Evolutionary conservation across 2,888 invertebrate species (phyloP).

Genomic region (Epinotia brunnichana): DNA sequence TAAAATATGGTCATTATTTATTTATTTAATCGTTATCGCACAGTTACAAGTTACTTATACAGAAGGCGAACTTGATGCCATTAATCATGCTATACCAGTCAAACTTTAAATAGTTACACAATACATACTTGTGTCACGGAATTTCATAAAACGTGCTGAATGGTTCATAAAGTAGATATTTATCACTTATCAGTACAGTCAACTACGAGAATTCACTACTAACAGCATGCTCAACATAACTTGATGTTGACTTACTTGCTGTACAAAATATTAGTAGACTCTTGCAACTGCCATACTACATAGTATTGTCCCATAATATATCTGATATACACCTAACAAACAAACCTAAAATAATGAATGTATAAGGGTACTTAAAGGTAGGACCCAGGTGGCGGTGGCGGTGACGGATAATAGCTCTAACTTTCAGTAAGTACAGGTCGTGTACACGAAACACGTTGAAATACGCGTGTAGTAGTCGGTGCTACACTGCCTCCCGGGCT

Average conservation of each 20-base stretch:
- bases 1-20: no score
- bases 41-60: no score
- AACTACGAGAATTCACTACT: no score
- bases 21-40: no score
- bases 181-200: not conserved
- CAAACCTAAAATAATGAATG: not conserved
- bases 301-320: not conserved
- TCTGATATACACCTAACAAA: not conserved
- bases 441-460: not conserved
- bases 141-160: not conserved
- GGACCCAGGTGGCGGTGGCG: not conserved
- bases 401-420: not conserved
- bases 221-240: no score
- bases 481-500: not conserved
- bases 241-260: no score
- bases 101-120: no score
- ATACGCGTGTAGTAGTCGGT: not conserved
- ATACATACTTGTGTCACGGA: no score
- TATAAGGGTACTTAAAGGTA: not conserved
- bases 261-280: no score
- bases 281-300: no score
- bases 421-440: conserved; percentile 1
- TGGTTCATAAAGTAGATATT: not conserved
- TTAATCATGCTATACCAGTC: no score
- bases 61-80: no score